Evolutionary conservation across 1,140 invertebrate species (phyloP).

Genomic region (Lethrus apterus): DNA sequence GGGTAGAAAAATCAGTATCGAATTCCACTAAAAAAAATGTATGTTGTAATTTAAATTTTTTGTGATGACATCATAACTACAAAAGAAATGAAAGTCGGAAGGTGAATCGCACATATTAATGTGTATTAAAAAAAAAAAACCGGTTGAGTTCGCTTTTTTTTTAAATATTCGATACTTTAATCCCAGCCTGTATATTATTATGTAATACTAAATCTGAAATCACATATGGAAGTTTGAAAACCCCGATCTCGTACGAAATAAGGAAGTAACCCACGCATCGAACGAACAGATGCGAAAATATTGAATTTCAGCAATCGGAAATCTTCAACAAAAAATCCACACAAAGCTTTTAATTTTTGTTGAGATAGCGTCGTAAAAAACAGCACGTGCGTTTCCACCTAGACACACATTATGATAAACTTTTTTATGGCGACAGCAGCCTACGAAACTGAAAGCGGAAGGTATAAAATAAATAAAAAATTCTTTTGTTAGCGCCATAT

Average conservation of each 20-base stretch:
- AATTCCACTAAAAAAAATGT: no score
- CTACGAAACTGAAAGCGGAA: slow-evolving; percentile 23
- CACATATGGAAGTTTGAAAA: neutral
- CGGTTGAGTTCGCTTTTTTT: neutral
- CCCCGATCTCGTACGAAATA: neutral
- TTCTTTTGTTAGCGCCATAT: slow-evolving; percentile 7
- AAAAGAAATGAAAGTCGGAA: no score
- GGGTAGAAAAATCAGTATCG: no score
- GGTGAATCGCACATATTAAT: no score
- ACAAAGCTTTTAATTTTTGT: neutral
- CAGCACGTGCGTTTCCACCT: slow-evolving; percentile 7
- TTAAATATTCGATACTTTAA: slow-evolving; percentile 1
- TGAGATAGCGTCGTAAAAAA: slow-evolving; percentile 9
- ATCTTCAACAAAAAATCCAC: slow-evolving; percentile 12
- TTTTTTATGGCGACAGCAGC: neutral
- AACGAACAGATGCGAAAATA: slow-evolving; percentile 19
- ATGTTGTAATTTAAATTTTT: no score
- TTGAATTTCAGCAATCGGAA: slow-evolving; percentile 16
- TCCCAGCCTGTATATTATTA: neutral
- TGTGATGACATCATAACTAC: no score
- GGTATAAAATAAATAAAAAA: neutral
- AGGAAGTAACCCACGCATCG: neutral
- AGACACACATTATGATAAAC: slow-evolving; percentile 9
- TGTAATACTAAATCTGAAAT: neutral
- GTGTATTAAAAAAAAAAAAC: no score